Percentiles rank a stretch among this genome's conserved stretches.
phyloP scores from a whole-genome alignment of 2,113 vertebrate species.

The Emydura subglobosa region DNA sequence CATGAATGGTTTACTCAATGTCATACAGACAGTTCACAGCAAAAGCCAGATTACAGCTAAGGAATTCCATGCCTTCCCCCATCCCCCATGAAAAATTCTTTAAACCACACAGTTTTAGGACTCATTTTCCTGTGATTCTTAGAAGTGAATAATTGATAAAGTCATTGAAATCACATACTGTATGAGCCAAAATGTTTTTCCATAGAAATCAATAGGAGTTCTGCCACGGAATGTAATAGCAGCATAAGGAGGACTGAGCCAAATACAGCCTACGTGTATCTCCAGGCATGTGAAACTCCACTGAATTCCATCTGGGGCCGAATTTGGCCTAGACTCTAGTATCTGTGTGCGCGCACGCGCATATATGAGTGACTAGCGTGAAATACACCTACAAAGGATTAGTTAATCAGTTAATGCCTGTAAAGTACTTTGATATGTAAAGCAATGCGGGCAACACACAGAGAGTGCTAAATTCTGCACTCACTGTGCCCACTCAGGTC shows the following conservation, averaged over 20 bases:
- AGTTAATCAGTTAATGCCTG: accelerated
- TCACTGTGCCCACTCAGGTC: accelerated
- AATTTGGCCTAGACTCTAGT: neutral
- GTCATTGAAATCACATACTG: neutral
- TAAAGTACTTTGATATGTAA: neutral
- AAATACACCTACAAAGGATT: accelerated
- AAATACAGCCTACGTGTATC: neutral
- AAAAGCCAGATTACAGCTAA: neutral
- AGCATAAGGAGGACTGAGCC: neutral
- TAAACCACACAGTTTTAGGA: neutral
- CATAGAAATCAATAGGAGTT: neutral
- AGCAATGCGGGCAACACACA: accelerated
- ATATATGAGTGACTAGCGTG: accelerated
- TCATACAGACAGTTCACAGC: neutral
- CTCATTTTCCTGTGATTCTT: neutral
- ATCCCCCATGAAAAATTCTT: neutral
- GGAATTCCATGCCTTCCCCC: neutral
- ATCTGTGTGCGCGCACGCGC: neutral
- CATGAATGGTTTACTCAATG: neutral
- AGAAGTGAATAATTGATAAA: neutral
- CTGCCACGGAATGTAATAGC: neutral
- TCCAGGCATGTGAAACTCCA: neutral
- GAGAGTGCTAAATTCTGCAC: accelerated
- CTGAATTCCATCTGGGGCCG: neutral
- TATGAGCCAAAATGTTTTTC: neutral